Percentiles rank a stretch among this genome's conserved stretches.
Conservation (phyloP, 2,888 invertebrate species). For the Dendrolimus pini region DNA sequence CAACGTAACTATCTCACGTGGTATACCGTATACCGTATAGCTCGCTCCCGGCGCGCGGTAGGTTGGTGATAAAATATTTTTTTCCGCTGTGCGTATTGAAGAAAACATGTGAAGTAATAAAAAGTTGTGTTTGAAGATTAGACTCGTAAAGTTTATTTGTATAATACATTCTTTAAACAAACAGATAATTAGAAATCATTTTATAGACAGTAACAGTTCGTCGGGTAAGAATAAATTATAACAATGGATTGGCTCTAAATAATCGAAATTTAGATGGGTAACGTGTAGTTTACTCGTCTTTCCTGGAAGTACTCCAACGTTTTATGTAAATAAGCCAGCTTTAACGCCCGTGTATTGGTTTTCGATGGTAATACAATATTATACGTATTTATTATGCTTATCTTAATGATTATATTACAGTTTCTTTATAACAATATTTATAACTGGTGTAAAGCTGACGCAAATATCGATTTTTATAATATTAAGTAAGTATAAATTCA, state of each 20-base stretch:
- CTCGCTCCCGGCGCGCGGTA: constrained; percentile 26
- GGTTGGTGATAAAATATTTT: constrained; percentile 43
- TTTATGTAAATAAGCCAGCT: constrained; percentile 18
- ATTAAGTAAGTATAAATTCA: no score
- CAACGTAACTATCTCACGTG: constrained; percentile 37
- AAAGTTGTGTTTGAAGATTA: constrained; percentile 61
- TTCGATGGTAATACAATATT: constrained; percentile 2
- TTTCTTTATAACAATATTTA: not conserved
- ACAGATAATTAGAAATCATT: constrained; percentile 62
- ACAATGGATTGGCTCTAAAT: constrained; percentile 38
- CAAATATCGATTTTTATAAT: no score
- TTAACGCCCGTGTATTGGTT: constrained; percentile 2
- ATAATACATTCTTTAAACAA: constrained; percentile 68
- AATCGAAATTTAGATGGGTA: constrained; percentile 32
- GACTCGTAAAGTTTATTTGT: constrained; percentile 72
- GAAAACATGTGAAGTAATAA: constrained; percentile 71
- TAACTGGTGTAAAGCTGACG: no score
- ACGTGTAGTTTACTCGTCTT: constrained; percentile 17
- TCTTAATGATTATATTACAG: constrained; percentile 4
- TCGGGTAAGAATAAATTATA: constrained; percentile 49
- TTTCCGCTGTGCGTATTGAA: constrained; percentile 39
- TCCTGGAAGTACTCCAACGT: constrained; percentile 14
- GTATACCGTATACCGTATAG: constrained; percentile 15
- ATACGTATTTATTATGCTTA: constrained; percentile 1
- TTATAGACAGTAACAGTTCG: constrained; percentile 51